Base-by-base conservation (phyloP, 2,113 vertebrate genomes). In the Xyrauchen texanus region DNA sequence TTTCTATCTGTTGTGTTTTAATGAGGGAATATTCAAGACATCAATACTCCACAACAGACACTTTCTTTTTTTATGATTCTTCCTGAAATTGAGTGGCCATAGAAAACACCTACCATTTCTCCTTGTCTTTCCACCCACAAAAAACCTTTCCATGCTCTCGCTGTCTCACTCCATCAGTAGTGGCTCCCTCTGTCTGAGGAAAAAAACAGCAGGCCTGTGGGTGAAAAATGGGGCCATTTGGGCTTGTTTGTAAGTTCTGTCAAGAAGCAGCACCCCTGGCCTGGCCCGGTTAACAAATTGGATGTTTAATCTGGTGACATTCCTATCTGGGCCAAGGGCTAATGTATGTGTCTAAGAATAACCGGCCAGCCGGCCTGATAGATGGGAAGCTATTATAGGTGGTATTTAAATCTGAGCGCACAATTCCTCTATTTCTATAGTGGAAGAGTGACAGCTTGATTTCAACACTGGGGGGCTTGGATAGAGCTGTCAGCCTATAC, bases 251-350 rank as follows among this genome's bases (percentile, higher is more conserved):
- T 88, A 85, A 86, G 85, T 84, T 84, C 83, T 87, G 87, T 88
- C 86, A 88, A 81, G 85, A 82, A 87, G 80, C 82, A 85, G 79
- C 84, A 86, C 86, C 85, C 83, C 85, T 85, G 86, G 80, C 83
- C 82, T 57, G 76, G 64, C 55, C 76, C 76, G 77, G 79, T 86
- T 85, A 88, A 90, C 89, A 90, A 89, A 90, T 89, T 87, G 88
- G 87, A 89, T 88, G 87, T 90, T 88, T 90, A 90, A 89, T 88
- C 87, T 86, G 86, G 86, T 89, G 89, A 90, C 89, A 89, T 90
- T 88, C 87, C 84, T 90, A 89, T 89, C 88, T 90, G 88, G 89
- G 89, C 89, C 88, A 90, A 89, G 88, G 89, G 89, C 88, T 90
- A 89, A 90, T 89, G 87, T 87, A 83, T 86, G 88, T 89, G 87